Evolutionary conservation across 2,888 invertebrate species (phyloP), one percentile per base, ranked within the genome.

Genomic region (Galeruca laticollis): DNA sequence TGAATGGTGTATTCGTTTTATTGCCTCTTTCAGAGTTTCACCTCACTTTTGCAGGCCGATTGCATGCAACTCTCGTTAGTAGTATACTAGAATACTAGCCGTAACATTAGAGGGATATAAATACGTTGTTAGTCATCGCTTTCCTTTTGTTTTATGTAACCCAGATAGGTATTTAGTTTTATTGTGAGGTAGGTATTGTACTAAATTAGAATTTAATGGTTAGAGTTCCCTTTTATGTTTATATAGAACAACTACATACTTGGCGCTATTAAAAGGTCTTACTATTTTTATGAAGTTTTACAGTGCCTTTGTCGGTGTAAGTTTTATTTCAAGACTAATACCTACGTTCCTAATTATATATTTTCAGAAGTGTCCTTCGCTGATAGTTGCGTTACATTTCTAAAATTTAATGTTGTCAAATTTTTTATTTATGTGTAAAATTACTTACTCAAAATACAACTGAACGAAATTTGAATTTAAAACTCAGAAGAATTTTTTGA

Each of bases 1-100:
- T 73, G 73, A 68, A 68, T 68, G 57, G 71, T 56, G 69, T 64
- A 64, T 65, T 59, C 65, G 69, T 70, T 73, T 73, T 73, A 73
- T 71, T 69, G 64, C 71, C 18, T 47, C 66, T 49, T 69, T 57
- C 21, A 54, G 51, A 43, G 60, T 65, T 65, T 60, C 70, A 67
- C 60, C 66, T 71, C 18, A 47, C 47, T 18, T 47, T 47, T 47
- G 47, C 47, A 47, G 9, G 47, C 15, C 18, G 47, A 47, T 66
- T 71, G 60, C 69, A 71, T 73, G 71, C 71, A 68, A 68, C 65
- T 67, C 69, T 67, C 60, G 69, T 47, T 47, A 47, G 47, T 47
- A 47, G 47, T 47, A 47, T 47, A 47, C 47, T 40, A 40, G 9
- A 47, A 47, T 64, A 56, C 56, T 31, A 56, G 51, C 62, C 60